These are phyloP conservation scores for Rhabdornis inornatus DNA, from an alignment of 2,113 vertebrate species.

Conservation along the genomic window DNA sequence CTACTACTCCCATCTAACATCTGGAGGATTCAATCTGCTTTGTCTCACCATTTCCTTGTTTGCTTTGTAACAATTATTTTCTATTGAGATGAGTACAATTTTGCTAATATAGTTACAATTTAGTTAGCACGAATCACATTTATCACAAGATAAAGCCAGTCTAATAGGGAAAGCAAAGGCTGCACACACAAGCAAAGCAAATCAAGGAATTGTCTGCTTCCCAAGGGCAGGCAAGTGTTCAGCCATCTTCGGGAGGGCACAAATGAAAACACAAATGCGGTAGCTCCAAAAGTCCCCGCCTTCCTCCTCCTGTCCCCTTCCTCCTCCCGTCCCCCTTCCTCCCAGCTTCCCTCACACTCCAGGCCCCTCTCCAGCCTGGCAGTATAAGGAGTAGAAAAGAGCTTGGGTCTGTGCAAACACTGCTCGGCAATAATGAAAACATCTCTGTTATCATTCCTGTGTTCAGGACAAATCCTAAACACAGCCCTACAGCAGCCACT, in stretches of 20 bases:
- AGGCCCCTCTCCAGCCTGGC: accelerated
- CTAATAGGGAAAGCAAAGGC: background rate
- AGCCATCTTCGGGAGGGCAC: background rate
- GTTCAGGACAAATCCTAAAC: background rate
- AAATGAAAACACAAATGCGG: background rate
- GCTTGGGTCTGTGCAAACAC: background rate
- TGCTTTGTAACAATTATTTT: too few relatives aligned
- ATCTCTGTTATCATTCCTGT: background rate
- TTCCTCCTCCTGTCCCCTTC: background rate
- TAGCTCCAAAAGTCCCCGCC: background rate
- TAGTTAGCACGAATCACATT: too few relatives aligned
- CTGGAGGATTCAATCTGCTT: too few relatives aligned
- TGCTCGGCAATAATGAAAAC: background rate
- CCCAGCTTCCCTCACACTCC: background rate
- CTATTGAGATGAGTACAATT: too few relatives aligned
- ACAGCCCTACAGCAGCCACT: background rate
- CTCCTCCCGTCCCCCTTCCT: too few relatives aligned
- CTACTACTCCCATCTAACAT: too few relatives aligned
- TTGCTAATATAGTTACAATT: too few relatives aligned
- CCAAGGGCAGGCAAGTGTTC: background rate
- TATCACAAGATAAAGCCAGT: background rate
- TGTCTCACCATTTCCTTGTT: too few relatives aligned
- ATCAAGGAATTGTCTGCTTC: background rate
- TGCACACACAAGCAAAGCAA: background rate
- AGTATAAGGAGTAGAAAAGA: background rate